Base-by-base conservation (phyloP, 2,797 vertebrate species). In the Chromis chromis region DNA sequence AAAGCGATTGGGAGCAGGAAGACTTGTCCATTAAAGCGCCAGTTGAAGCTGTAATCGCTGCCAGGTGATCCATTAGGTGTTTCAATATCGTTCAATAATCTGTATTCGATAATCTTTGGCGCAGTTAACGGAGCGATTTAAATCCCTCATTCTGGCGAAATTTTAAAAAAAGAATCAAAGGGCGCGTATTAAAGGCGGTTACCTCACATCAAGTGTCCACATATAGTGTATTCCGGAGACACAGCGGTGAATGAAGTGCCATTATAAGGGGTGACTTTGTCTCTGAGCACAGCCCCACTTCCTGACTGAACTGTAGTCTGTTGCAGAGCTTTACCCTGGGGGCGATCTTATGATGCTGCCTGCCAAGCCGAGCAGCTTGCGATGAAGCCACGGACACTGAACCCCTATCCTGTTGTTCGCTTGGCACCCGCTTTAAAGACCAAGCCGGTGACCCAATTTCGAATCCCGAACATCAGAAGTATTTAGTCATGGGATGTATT, bases 301-400 rank as follows among this genome's bases (percentile, higher is more conserved):
- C 70, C 79, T 66, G 76, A 59, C 67, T 70, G 65, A 81, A 78
- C 82, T 61, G 65, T 66, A 60, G 83, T 79, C 70, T 78, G 81
- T 81, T 76, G 60, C 78, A 70, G 70, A 83, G 84, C 85, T 84
- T 42, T 76, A 65, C 83, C 89, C 89, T 14, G 40, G 59, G 85
- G 90, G 65, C 6, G 14, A 79, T 86, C 86, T 76, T 82, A 63
- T 72, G 85, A 85, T 66, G 75, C 42, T 3, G 66, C 53, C 79
- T 90, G 86, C 88, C 87, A 90, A 88, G 66, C 70, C 7, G 78
- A 92, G 87, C 91, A 86, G 85, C 86, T 90, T 89, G 84, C 82
- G 55, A 22, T 60, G 65, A 82, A 70, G 81, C 85, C 66, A 6
- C 4, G 73, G 84, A 86, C 84, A 72, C n/a, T 74, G 79, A 86